These are phyloP conservation scores for Isichthys henryi DNA, from an alignment of 2,113 vertebrate genomes.

Conservation along the genomic window DNA sequence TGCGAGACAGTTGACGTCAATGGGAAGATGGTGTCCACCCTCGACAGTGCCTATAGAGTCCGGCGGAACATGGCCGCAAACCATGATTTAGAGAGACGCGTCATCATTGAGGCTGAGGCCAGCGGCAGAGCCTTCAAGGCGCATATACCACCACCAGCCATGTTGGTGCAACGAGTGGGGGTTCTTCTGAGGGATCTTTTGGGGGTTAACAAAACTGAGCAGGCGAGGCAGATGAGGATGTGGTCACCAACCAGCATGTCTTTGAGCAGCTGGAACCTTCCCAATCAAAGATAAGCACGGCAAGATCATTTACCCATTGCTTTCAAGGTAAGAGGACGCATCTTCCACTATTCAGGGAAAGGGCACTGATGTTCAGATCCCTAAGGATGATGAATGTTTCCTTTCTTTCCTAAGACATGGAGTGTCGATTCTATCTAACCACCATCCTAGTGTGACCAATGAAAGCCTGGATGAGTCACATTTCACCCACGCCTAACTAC, in stretches of 20 bases:
- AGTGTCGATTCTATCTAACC: background rate
- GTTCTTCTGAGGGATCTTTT: background rate
- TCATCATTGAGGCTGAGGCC: background rate
- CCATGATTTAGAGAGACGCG: background rate
- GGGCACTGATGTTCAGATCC: background rate
- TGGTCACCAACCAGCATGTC: background rate
- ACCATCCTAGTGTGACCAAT: background rate
- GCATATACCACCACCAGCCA: background rate
- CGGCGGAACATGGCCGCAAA: background rate
- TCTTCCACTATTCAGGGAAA: background rate
- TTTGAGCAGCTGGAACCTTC: background rate
- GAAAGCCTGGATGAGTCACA: background rate
- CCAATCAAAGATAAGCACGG: background rate
- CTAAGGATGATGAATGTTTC: background rate
- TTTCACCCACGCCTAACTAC: background rate
- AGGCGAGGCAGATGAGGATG: background rate
- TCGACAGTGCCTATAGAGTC: background rate
- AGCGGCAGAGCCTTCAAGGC: background rate
- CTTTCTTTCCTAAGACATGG: background rate
- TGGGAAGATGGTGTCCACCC: background rate
- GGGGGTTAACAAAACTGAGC: background rate
- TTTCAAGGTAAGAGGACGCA: background rate
- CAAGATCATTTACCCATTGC: background rate
- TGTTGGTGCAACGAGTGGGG: background rate
- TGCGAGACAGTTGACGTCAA: background rate